Conservation (phyloP, 2,888 invertebrate genomes). For the Papilio demoleus region DNA sequence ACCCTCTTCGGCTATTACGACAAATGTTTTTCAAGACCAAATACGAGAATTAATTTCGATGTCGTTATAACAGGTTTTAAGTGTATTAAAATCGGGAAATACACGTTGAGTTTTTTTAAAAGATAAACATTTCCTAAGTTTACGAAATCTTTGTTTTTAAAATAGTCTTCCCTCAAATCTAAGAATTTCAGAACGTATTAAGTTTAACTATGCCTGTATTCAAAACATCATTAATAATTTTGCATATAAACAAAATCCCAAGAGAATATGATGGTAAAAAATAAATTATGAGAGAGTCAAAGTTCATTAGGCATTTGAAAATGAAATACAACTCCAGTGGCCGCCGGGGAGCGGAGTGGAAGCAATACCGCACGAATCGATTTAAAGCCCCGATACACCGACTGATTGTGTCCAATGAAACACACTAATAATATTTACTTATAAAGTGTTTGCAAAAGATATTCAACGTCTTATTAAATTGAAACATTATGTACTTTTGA, state of each 20-base stretch:
- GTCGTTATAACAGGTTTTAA: no score
- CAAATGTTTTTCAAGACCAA: no score
- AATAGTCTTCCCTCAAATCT: no score
- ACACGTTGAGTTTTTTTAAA: no score
- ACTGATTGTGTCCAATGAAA: slow-evolving; percentile 33
- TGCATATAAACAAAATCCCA: slow-evolving; percentile 17
- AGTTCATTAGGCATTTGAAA: slow-evolving; percentile 55
- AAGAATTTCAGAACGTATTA: no score
- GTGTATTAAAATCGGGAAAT: no score
- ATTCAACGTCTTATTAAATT: background rate
- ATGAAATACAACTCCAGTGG: slow-evolving; percentile 65
- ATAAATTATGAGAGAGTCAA: slow-evolving; percentile 59
- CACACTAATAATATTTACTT: background rate
- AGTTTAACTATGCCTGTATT: background rate
- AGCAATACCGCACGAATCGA: slow-evolving; percentile 73
- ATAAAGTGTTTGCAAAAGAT: background rate
- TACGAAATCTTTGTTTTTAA: no score
- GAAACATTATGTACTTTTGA: background rate
- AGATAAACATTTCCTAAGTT: no score
- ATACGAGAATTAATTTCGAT: no score
- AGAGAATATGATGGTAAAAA: slow-evolving; percentile 52
- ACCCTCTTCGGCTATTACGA: no score
- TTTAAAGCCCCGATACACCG: slow-evolving; percentile 68
- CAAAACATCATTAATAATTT: background rate
- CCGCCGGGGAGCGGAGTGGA: slow-evolving; percentile 62